Evolutionary conservation across 2,888 invertebrate species (phyloP).

Genomic region (Piscicola geometra): DNA sequence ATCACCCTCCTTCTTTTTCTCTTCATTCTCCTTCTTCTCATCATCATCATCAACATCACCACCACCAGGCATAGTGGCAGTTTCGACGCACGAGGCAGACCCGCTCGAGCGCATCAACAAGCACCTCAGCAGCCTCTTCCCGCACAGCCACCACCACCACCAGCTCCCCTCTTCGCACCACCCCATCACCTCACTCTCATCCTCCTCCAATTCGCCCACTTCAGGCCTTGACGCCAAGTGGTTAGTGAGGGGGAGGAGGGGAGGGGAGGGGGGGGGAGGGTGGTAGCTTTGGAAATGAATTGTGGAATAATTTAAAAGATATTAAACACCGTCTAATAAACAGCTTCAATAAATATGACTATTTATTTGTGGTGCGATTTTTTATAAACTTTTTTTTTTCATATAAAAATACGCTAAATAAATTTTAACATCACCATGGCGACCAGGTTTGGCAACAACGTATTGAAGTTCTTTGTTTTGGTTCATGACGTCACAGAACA

Average conservation of each 20-base stretch:
- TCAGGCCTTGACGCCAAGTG: slow-evolving; percentile 54
- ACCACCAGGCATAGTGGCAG: slow-evolving; percentile 59
- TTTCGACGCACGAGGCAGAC: slow-evolving; percentile 60
- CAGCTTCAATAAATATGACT: too few species aligned
- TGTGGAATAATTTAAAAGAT: too few species aligned
- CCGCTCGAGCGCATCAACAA: slow-evolving; percentile 76
- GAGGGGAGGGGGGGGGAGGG: too few species aligned
- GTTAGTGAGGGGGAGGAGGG: slow-evolving; percentile 59
- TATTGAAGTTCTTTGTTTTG: slow-evolving; percentile 76
- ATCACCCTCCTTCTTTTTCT: too few species aligned
- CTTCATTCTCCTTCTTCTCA: too few species aligned
- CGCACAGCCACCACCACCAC: slow-evolving; percentile 66
- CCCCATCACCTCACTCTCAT: neutral
- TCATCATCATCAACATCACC: too few species aligned
- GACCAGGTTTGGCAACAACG: slow-evolving; percentile 61
- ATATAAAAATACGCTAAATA: too few species aligned
- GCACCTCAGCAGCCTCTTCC: slow-evolving; percentile 73
- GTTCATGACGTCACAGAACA: slow-evolving; percentile 72
- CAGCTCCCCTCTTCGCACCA: slow-evolving; percentile 58
- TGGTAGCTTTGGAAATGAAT: too few species aligned
- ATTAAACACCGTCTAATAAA: too few species aligned
- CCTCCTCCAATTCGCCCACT: neutral
- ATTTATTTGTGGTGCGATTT: too few species aligned
- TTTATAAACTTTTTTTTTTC: too few species aligned
- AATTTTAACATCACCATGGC: too few species aligned